These are phyloP conservation scores for Heterohyrax brucei DNA, from an alignment of 2,797 vertebrate genomes.

Conservation along the genomic window DNA sequence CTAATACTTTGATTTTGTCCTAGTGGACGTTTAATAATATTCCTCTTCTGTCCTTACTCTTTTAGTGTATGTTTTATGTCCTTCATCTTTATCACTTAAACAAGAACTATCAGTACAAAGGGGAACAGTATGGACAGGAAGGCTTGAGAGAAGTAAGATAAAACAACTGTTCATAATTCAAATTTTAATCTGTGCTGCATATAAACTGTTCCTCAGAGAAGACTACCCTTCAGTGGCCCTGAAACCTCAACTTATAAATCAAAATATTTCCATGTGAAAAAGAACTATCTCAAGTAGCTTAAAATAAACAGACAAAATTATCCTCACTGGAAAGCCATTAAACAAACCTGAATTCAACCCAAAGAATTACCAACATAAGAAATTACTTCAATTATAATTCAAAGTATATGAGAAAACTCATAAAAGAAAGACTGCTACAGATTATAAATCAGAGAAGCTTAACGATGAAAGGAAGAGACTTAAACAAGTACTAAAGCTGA, in stretches of 20 bases:
- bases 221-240: not conserved
- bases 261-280: not conserved
- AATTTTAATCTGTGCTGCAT: not conserved
- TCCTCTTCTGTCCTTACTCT: not conserved
- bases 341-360: constrained; percentile 1
- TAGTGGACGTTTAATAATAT: not conserved
- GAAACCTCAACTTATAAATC: not conserved
- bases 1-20: not conserved
- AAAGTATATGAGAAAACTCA: not conserved
- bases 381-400: not conserved
- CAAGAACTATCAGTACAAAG: not conserved
- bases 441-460: constrained; percentile 1
- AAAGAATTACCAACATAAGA: not conserved
- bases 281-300: not conserved
- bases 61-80: not conserved
- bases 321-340: not conserved
- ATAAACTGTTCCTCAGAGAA: not conserved
- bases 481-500: not conserved
- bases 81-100: not conserved
- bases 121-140: too few relatives aligned
- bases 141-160: not conserved
- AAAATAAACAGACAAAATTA: not conserved
- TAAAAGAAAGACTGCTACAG: not conserved
- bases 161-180: not conserved
- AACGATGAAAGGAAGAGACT: not conserved